Percentiles rank a stretch among this genome's conserved stretches.
phyloP scores from a whole-genome alignment of 2,113 vertebrate genomes.

The Callaeas wilsoni region DNA sequence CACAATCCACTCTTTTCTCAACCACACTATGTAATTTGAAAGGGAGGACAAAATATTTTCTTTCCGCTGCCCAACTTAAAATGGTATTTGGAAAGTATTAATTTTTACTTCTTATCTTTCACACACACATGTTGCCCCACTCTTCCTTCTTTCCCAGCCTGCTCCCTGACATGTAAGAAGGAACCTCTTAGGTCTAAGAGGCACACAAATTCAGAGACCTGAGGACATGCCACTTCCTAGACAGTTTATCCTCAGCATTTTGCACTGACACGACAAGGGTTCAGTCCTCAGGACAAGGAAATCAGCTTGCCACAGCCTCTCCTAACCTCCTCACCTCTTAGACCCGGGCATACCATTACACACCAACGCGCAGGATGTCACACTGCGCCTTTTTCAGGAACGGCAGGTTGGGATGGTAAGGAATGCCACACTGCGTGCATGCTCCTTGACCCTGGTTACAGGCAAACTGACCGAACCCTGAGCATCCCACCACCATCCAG shows the following conservation, averaged over 20 bases:
- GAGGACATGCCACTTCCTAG: neutral
- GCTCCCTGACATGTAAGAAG: accelerated
- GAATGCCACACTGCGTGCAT: neutral
- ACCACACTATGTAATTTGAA: accelerated
- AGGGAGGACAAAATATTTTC: neutral
- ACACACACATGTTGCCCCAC: neutral
- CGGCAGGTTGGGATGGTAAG: neutral
- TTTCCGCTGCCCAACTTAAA: neutral
- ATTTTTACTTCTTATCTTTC: conserved; percentile 5
- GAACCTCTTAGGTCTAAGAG: neutral
- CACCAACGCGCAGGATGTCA: neutral
- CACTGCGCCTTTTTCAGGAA: accelerated
- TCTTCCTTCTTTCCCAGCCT: neutral
- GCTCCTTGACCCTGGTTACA: neutral
- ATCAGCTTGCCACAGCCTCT: neutral
- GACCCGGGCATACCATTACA: neutral
- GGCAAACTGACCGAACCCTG: neutral
- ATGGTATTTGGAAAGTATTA: neutral
- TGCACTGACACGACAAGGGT: neutral
- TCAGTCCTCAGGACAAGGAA: neutral
- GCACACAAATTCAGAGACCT: neutral
- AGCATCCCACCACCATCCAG: neutral
- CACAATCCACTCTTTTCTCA: neutral
- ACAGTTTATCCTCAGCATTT: neutral
- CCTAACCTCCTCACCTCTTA: neutral